These are phyloP conservation scores for Acipenser transmontanus DNA, from an alignment of 2,797 vertebrate species.

Conservation along the genomic window DNA sequence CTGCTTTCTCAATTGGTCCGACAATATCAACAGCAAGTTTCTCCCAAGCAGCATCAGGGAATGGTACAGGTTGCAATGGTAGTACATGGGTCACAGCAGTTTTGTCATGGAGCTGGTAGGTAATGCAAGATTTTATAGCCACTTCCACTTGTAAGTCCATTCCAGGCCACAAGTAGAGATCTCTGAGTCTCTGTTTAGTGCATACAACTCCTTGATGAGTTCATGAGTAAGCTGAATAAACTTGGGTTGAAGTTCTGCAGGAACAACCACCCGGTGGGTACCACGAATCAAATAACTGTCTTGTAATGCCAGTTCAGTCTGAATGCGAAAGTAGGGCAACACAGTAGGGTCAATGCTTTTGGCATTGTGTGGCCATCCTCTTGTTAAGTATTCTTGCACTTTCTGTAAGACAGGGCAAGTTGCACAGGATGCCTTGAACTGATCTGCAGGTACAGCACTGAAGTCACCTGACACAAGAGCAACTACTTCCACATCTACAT, in stretches of 20 bases:
- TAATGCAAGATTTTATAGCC: neutral
- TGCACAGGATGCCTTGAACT: neutral
- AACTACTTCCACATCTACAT: neutral
- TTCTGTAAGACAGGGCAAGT: slow-evolving; percentile 7
- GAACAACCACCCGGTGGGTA: neutral
- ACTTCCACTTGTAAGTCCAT: neutral
- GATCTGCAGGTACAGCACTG: neutral
- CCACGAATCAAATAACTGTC: neutral
- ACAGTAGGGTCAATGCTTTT: slow-evolving; percentile 1
- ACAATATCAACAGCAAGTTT: too few species aligned
- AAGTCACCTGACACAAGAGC: slow-evolving; percentile 3
- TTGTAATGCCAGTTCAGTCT: neutral
- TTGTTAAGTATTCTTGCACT: neutral
- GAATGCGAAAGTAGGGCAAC: slow-evolving; percentile 4
- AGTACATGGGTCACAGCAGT: neutral
- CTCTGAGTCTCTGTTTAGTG: neutral
- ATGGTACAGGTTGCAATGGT: too few species aligned
- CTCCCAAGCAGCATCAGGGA: too few species aligned
- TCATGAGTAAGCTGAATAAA: neutral
- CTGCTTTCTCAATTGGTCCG: too few species aligned
- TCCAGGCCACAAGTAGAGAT: neutral
- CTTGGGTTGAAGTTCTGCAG: neutral
- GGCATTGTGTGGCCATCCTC: slow-evolving; percentile 3
- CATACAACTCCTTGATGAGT: neutral
- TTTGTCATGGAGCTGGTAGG: neutral